Conservation (phyloP, 2,888 invertebrate genomes). For the Glyphotaelius pellucidus region DNA sequence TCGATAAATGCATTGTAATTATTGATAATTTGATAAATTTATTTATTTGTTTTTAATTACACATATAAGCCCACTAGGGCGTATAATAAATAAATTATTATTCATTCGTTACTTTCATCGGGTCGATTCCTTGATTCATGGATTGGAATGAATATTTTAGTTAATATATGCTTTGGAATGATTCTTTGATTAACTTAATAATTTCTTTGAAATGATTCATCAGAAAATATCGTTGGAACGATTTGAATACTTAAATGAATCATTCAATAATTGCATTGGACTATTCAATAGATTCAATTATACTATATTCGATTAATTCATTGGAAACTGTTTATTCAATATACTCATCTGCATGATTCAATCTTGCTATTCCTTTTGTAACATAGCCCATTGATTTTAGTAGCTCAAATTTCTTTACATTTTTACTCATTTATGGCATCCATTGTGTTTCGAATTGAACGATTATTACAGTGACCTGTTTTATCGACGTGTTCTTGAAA, state of each 20-base stretch:
- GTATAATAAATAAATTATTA: too few species aligned
- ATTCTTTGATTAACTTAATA: too few species aligned
- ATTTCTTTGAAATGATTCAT: neutral
- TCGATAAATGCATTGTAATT: too few species aligned
- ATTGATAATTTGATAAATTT: too few species aligned
- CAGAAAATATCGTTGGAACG: neutral
- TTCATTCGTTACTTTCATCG: too few species aligned
- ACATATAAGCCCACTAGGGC: too few species aligned
- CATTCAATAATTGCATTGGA: neutral
- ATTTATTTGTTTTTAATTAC: too few species aligned
- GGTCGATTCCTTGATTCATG: too few species aligned
- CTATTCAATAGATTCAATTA: neutral
- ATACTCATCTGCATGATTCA: neutral
- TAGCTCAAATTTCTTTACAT: neutral
- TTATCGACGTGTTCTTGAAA: neutral
- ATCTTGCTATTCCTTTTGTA: neutral
- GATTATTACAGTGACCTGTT: neutral
- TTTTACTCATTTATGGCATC: neutral
- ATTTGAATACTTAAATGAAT: neutral
- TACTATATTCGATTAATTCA: neutral
- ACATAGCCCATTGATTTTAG: neutral
- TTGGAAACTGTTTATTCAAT: neutral
- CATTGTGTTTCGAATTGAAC: neutral
- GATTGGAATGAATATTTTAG: too few species aligned
- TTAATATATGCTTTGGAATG: too few species aligned